Percentiles rank a stretch among this genome's conserved stretches.
These are phyloP conservation scores for Nymphalis c-album DNA, from an alignment of 2,888 invertebrate genomes.

Conservation along the genomic window DNA sequence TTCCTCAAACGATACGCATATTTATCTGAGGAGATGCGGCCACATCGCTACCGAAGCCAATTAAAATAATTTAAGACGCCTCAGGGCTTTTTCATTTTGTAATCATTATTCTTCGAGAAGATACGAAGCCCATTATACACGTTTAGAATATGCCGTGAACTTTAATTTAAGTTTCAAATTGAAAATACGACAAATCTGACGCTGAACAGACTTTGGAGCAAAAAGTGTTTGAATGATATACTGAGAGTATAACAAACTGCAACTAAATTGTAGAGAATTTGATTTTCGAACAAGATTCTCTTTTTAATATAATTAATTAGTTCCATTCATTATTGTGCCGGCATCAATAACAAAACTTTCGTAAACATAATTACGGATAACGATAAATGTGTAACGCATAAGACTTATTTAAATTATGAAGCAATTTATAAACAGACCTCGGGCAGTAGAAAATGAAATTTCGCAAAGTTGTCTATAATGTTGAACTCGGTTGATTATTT, in stretches of 20 bases:
- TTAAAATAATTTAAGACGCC: constrained; percentile 82
- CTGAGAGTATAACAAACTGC: constrained; percentile 1
- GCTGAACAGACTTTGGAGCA: constrained; percentile 30
- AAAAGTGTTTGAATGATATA: constrained; percentile 18
- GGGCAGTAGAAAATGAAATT: constrained; percentile 32
- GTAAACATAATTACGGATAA: neutral
- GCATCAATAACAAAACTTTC: neutral
- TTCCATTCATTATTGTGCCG: neutral
- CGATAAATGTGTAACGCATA: constrained; percentile 16
- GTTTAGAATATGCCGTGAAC: constrained; percentile 69
- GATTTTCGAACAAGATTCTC: neutral
- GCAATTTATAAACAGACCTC: constrained; percentile 24
- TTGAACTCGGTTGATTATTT: constrained; percentile 68
- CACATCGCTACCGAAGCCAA: constrained; percentile 80
- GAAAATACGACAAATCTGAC: constrained; percentile 49
- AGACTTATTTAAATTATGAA: constrained; percentile 18
- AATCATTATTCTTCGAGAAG: constrained; percentile 77
- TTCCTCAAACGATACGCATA: constrained; percentile 13
- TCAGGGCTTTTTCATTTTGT: constrained; percentile 77
- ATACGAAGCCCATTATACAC: constrained; percentile 75
- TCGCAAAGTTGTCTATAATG: constrained; percentile 31
- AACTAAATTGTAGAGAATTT: constrained; percentile 4
- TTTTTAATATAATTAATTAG: constrained; percentile 1
- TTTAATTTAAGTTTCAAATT: constrained; percentile 67
- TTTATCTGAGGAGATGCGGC: constrained; percentile 49